phyloP scores from a whole-genome alignment of 2,888 invertebrate genomes.

The Artemia sinica region DNA sequence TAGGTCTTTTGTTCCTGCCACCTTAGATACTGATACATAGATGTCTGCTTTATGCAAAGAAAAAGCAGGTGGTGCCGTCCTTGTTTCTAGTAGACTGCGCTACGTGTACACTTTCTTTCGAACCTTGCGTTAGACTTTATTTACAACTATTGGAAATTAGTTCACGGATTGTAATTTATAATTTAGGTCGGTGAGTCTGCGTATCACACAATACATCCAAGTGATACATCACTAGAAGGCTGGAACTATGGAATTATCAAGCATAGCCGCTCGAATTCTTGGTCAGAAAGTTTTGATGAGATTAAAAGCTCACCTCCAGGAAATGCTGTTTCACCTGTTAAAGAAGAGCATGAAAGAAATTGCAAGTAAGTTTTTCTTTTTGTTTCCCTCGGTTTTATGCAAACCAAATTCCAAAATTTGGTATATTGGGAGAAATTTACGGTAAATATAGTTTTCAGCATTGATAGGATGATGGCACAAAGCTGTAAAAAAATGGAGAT shows the following conservation, averaged over 20 bases:
- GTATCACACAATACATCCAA: conserved; percentile 69
- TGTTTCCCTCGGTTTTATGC: background rate
- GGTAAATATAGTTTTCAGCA: too few relatives aligned
- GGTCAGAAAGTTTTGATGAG: conserved; percentile 68
- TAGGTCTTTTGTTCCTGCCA: too few relatives aligned
- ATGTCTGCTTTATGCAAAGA: too few relatives aligned
- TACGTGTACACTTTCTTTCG: background rate
- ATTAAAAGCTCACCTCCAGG: conserved; percentile 28
- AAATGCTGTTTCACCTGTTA: background rate
- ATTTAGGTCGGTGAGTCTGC: conserved; percentile 59
- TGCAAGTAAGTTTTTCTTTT: background rate
- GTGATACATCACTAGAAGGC: conserved; percentile 57
- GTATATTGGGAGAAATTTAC: too few relatives aligned
- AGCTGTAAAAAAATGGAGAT: too few relatives aligned
- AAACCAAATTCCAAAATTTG: background rate
- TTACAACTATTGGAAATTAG: background rate
- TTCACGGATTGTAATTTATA: background rate
- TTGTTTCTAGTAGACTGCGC: background rate
- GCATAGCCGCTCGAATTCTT: conserved; percentile 62
- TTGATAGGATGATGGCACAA: too few relatives aligned
- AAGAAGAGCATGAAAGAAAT: background rate
- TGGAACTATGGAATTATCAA: conserved; percentile 50
- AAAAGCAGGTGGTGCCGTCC: background rate
- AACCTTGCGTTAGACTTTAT: background rate
- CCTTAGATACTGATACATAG: too few relatives aligned